A percentile compares a stretch with the other conserved stretches of the same genome.
Conservation (phyloP, 2,113 vertebrate species). For the Onychorhynchus coronatus region DNA sequence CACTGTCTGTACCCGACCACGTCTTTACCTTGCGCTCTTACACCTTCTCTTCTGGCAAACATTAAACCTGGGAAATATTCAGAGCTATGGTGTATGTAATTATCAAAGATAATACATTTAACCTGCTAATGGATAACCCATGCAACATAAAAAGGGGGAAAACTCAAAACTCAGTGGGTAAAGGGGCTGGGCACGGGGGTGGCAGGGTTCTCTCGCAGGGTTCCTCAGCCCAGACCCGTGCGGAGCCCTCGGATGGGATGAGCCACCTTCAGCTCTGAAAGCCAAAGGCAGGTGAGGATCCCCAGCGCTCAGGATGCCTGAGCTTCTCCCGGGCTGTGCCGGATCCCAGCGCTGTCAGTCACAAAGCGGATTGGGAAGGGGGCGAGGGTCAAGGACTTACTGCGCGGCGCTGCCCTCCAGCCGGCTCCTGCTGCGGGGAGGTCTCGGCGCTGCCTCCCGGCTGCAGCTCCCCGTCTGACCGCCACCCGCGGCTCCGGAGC, state of each 20-base stretch:
- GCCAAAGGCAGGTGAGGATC: background rate
- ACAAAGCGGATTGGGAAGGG: background rate
- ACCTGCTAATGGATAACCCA: background rate
- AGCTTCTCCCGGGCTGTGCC: background rate
- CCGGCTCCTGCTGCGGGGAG: background rate
- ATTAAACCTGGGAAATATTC: background rate
- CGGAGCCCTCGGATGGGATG: background rate
- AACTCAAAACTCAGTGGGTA: accelerated
- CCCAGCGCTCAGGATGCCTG: accelerated
- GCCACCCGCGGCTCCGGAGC: background rate
- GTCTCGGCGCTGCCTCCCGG: background rate
- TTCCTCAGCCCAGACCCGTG: no score
- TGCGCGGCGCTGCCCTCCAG: background rate
- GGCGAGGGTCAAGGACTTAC: background rate
- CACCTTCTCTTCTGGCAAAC: background rate
- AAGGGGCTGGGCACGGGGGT: background rate
- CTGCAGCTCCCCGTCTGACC: background rate
- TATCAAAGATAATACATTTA: background rate
- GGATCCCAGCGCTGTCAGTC: background rate
- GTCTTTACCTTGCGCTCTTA: background rate
- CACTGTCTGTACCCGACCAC: background rate
- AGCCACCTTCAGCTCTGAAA: background rate
- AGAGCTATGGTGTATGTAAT: background rate
- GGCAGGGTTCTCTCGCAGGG: accelerated
- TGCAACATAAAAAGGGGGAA: background rate